A percentile compares a stretch with the other conserved stretches of the same genome.
Conservation (phyloP, 2,797 vertebrate species). For the Eutrigla gurnardus region DNA sequence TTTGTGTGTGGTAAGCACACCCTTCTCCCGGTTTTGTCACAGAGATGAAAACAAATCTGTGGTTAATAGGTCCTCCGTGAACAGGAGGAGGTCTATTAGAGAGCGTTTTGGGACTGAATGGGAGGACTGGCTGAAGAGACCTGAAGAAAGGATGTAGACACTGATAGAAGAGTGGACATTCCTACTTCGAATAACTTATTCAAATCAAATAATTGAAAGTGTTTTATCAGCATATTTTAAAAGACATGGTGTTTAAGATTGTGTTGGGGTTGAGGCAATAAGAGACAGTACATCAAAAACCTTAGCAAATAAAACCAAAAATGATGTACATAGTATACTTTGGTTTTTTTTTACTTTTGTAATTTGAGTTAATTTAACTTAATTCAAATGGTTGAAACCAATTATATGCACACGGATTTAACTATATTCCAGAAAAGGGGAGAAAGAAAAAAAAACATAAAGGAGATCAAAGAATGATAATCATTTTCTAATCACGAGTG, state of each 20-base stretch:
- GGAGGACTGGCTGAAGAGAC: conserved; percentile 52
- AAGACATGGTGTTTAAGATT: not conserved
- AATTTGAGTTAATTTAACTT: conserved; percentile 41
- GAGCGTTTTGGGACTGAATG: conserved; percentile 70
- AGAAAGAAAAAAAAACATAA: conserved; percentile 15
- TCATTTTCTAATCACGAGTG: conserved; percentile 75
- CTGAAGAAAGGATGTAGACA: conserved; percentile 34
- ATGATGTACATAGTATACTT: not conserved
- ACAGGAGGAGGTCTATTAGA: conserved; percentile 79
- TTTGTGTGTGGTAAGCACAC: conserved; percentile 71
- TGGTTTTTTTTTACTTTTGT: not conserved
- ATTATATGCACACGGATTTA: conserved; percentile 47
- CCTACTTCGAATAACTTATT: not conserved
- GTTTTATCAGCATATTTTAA: not conserved
- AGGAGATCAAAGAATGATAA: conserved; percentile 66
- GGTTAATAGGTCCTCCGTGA: conserved; percentile 82
- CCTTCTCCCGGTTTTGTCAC: conserved; percentile 66
- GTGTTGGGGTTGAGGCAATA: not conserved
- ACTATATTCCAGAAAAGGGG: conserved; percentile 36
- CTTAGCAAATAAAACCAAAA: conserved; percentile 6
- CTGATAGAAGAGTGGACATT: conserved; percentile 14
- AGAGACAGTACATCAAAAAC: conserved; percentile 10
- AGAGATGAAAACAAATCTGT: conserved; percentile 85
- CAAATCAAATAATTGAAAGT: conserved; percentile 1
- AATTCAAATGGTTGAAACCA: conserved; percentile 38